Conservation (phyloP, 2,797 vertebrate genomes). For the Pitangus sulphuratus region DNA sequence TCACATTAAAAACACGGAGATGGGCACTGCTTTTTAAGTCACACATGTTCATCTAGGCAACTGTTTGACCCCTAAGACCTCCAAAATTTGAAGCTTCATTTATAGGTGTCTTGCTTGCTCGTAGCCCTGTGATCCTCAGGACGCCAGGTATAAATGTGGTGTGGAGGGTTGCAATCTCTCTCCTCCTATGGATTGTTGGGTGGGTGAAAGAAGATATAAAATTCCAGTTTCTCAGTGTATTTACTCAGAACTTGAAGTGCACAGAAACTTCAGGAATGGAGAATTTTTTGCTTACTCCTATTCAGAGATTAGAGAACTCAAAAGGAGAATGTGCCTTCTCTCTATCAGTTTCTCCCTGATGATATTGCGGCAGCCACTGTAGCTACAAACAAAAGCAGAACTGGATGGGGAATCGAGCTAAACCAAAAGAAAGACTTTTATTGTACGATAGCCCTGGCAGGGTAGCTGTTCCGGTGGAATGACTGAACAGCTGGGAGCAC, state of each 20-base stretch:
- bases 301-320: neutral
- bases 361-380: neutral
- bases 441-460: neutral
- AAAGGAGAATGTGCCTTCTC: neutral
- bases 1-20: neutral
- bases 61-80: neutral
- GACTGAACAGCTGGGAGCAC: neutral
- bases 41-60: neutral
- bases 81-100: neutral
- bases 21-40: neutral
- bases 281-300: neutral
- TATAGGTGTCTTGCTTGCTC: neutral
- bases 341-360: neutral
- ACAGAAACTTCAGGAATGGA: neutral
- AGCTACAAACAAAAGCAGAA: neutral
- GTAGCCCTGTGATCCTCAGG: neutral
- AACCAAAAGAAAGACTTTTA: neutral
- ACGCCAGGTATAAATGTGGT: neutral
- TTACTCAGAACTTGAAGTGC: neutral
- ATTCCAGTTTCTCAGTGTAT: neutral
- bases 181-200: neutral
- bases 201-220: neutral
- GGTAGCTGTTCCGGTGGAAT: neutral
- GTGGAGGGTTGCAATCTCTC: neutral
- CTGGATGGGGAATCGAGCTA: accelerated